Percentiles rank a stretch among this genome's conserved stretches.
These are phyloP conservation scores for Sebastes schlegelii DNA, from an alignment of 2,113 vertebrate genomes.

Conservation along the genomic window DNA sequence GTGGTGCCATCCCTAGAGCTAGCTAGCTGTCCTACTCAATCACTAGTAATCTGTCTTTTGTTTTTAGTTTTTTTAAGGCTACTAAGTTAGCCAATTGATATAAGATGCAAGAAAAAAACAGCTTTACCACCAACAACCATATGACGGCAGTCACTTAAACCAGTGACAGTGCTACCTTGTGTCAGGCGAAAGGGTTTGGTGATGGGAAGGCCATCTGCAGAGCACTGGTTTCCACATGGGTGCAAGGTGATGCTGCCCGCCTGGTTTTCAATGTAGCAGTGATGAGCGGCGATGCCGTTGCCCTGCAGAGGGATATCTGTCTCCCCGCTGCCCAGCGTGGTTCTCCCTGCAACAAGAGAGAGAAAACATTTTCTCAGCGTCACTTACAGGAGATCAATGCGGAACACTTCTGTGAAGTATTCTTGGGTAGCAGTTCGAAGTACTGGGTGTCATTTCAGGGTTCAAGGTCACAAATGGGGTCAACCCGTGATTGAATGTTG, in stretches of 20 bases:
- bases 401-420: constrained; percentile 53
- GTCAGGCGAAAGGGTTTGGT: constrained; percentile 88
- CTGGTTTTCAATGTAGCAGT: constrained; percentile 94
- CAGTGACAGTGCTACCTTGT: constrained; percentile 86
- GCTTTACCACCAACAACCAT: background rate
- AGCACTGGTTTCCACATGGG: constrained; percentile 92
- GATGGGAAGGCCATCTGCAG: constrained; percentile 87
- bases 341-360: constrained; percentile 85
- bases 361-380: constrained; percentile 46
- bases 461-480: constrained; percentile 46
- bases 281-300: constrained; percentile 85
- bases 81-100: background rate
- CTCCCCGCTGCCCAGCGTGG: constrained; percentile 87
- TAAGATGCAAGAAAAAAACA: background rate
- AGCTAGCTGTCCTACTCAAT: background rate
- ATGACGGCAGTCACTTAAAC: background rate
- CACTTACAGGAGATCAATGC: constrained; percentile 38
- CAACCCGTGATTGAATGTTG: constrained; percentile 17
- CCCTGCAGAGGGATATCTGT: constrained; percentile 92
- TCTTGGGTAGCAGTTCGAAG: constrained; percentile 58
- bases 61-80: background rate
- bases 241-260: constrained; percentile 89
- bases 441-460: constrained; percentile 13
- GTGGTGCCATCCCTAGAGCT: no score
- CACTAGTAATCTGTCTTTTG: background rate